A percentile compares a stretch with the other conserved stretches of the same genome.
phyloP scores from a whole-genome alignment of 2,797 vertebrate genomes.

The Hipposideros larvatus region DNA sequence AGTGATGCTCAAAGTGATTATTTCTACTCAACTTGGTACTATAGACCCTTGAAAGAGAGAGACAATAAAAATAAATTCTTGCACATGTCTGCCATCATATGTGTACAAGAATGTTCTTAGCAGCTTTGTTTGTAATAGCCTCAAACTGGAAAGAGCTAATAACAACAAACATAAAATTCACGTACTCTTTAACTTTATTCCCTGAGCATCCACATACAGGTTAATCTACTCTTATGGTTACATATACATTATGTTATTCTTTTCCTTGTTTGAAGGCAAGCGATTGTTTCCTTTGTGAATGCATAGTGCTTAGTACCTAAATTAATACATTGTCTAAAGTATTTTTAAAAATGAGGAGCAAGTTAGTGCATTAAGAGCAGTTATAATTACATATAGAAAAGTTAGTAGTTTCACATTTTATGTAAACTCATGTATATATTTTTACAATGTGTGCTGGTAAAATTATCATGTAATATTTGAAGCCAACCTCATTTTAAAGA shows the following conservation, averaged over 20 bases:
- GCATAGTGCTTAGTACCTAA: background rate
- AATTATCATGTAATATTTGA: background rate
- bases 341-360: background rate
- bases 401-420: conserved; percentile 4
- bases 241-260: background rate
- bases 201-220: background rate
- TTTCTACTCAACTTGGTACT: background rate
- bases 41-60: background rate
- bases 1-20: background rate
- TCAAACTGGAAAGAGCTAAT: background rate
- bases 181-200: background rate
- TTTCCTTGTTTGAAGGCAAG: background rate
- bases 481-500: background rate
- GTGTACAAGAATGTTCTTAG: background rate
- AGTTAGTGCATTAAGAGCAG: background rate
- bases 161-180: background rate
- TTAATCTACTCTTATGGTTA: background rate
- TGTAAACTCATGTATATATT: background rate
- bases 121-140: background rate
- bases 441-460: background rate
- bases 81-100: background rate
- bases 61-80: background rate
- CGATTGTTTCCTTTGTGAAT: background rate
- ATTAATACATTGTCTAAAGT: background rate
- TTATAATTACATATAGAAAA: background rate